phyloP scores from a whole-genome alignment of 1,140 invertebrate genomes.

The Orius insidiosus region DNA sequence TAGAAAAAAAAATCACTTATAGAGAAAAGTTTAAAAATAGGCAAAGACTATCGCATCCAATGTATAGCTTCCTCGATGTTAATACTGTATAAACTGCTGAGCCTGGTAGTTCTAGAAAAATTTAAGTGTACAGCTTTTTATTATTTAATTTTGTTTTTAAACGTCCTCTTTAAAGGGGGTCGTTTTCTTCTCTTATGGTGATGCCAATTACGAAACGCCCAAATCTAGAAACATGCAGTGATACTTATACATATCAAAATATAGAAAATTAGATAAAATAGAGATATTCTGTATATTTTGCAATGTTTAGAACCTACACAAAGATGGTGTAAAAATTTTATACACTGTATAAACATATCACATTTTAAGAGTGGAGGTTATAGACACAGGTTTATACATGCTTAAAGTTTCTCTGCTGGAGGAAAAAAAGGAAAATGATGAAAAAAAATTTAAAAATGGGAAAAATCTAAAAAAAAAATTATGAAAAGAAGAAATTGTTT shows the following conservation, averaged over 20 bases:
- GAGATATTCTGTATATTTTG: too few species aligned
- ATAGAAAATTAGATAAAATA: too few species aligned
- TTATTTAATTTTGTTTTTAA: neutral
- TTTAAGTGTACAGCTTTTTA: slow-evolving; percentile 7
- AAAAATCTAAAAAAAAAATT: neutral
- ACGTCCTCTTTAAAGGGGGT: too few species aligned
- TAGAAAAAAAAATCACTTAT: neutral
- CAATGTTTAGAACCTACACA: neutral
- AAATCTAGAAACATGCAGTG: too few species aligned
- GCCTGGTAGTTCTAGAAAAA: slow-evolving; percentile 1
- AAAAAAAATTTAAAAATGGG: slow-evolving; percentile 5
- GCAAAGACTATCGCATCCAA: neutral
- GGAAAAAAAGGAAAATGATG: neutral
- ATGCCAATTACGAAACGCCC: too few species aligned
- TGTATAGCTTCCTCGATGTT: neutral
- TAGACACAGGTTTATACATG: slow-evolving; percentile 2
- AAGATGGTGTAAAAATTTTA: neutral
- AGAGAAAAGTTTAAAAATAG: neutral
- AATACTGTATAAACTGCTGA: neutral
- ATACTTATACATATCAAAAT: too few species aligned
- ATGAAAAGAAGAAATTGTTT: slow-evolving; percentile 5
- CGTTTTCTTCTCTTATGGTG: too few species aligned
- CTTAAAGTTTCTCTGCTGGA: neutral
- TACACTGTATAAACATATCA: slow-evolving; percentile 5
- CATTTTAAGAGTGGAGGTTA: neutral